These are phyloP conservation scores for Micromussa lordhowensis DNA, from an alignment of 92 coral and sea anemone species.

Conservation along the genomic window DNA sequence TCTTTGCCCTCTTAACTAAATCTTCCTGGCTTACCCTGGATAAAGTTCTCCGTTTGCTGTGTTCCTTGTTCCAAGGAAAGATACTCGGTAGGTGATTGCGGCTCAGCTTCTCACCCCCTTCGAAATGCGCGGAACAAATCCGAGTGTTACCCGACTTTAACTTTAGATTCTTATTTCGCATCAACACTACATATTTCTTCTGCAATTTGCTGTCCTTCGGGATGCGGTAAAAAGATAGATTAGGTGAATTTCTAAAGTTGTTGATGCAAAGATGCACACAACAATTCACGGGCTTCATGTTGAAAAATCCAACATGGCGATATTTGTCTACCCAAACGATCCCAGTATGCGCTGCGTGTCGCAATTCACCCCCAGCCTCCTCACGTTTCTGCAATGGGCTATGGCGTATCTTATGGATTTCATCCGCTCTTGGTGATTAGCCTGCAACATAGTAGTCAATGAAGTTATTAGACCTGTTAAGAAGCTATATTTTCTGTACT, in stretches of 20 bases:
- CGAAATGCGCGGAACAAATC: slow-evolving; percentile 65
- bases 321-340: slow-evolving; percentile 30
- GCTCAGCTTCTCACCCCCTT: slow-evolving; percentile 57
- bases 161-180: too few species aligned
- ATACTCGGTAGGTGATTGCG: slow-evolving; percentile 48
- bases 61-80: slow-evolving; percentile 45
- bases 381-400: slow-evolving; percentile 39
- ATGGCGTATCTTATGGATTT: too few species aligned
- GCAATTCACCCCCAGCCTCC: slow-evolving; percentile 37
- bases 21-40: slow-evolving; percentile 28
- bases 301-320: slow-evolving; percentile 21
- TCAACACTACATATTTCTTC: slow-evolving; percentile 47
- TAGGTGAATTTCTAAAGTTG: slow-evolving; percentile 21
- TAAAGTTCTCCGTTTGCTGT: slow-evolving; percentile 11
- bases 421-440: too few species aligned
- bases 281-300: slow-evolving; percentile 33
- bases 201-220: slow-evolving; percentile 56
- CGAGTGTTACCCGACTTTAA: slow-evolving; percentile 33
- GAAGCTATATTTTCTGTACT: too few species aligned
- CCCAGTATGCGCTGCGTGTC: slow-evolving; percentile 30
- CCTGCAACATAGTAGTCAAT: too few species aligned
- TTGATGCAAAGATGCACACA: slow-evolving; percentile 38
- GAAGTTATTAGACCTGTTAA: too few species aligned
- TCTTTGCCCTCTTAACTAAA: slow-evolving; percentile 17
- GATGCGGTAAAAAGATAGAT: slow-evolving; percentile 27